These are phyloP conservation scores for Penaeus japonicus DNA, from an alignment of 1,140 invertebrate genomes.

Conservation along the genomic window DNA sequence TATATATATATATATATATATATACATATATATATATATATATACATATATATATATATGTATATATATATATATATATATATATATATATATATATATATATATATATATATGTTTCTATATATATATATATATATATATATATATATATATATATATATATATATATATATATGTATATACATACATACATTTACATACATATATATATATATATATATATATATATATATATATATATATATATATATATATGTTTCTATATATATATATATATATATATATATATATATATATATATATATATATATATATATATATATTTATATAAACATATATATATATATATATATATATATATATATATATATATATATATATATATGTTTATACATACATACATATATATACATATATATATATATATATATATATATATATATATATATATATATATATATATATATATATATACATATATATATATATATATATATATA, in stretches of 20 bases:
- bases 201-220: constrained; percentile 23
- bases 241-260: background rate
- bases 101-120: constrained; percentile 1
- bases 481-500: too few species aligned
- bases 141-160: background rate
- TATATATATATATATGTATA: background rate
- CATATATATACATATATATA: too few species aligned
- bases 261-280: background rate
- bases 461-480: too few species aligned
- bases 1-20: background rate
- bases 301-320: background rate
- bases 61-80: constrained; percentile 16
- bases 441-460: too few species aligned
- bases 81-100: constrained; percentile 22
- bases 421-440: too few species aligned
- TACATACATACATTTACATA: constrained; percentile 10
- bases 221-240: background rate
- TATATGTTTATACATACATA: background rate
- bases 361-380: background rate
- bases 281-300: background rate
- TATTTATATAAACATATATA: background rate
- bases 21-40: background rate
- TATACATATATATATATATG: background rate
- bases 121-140: background rate
- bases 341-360: background rate